These are phyloP conservation scores for Bothrops jararaca DNA, from an alignment of 2,113 vertebrate genomes.

Conservation along the genomic window DNA sequence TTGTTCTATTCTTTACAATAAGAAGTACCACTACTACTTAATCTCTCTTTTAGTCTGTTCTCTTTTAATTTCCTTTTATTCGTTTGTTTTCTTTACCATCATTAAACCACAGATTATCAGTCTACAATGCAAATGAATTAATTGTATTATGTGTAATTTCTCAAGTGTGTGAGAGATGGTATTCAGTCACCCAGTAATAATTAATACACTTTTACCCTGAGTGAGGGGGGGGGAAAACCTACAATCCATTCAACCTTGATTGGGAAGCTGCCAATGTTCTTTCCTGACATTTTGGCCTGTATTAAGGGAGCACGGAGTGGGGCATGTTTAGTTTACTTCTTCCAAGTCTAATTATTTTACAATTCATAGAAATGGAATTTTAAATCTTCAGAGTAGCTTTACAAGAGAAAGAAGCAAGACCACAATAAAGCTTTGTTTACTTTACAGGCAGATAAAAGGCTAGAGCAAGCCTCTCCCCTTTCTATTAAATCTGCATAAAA, in stretches of 20 bases:
- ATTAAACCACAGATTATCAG: constrained; percentile 10
- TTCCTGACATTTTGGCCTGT: neutral
- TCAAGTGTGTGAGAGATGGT: neutral
- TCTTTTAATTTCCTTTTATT: neutral
- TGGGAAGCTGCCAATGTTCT: neutral
- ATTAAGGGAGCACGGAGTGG: neutral
- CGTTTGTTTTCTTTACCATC: neutral
- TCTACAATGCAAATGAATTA: constrained; percentile 16
- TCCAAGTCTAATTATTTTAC: constrained; percentile 40
- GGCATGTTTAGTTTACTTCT: constrained; percentile 25
- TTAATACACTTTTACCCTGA: neutral
- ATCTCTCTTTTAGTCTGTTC: neutral
- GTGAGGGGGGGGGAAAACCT: neutral
- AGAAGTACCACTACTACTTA: neutral
- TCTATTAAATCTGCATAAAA: constrained; percentile 49
- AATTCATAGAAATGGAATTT: constrained; percentile 46
- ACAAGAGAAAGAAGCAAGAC: constrained; percentile 15
- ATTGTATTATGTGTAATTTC: neutral
- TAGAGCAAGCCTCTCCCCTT: constrained; percentile 33
- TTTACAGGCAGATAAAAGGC: constrained; percentile 51
- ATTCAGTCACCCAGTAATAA: neutral
- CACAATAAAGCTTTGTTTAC: constrained; percentile 32
- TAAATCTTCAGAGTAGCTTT: constrained; percentile 50
- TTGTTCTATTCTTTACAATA: neutral
- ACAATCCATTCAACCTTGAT: neutral